Percentiles rank a stretch among this genome's conserved stretches.
These are phyloP conservation scores for Drosophila repletoides DNA, from an alignment of 1,140 invertebrate genomes.

Conservation along the genomic window DNA sequence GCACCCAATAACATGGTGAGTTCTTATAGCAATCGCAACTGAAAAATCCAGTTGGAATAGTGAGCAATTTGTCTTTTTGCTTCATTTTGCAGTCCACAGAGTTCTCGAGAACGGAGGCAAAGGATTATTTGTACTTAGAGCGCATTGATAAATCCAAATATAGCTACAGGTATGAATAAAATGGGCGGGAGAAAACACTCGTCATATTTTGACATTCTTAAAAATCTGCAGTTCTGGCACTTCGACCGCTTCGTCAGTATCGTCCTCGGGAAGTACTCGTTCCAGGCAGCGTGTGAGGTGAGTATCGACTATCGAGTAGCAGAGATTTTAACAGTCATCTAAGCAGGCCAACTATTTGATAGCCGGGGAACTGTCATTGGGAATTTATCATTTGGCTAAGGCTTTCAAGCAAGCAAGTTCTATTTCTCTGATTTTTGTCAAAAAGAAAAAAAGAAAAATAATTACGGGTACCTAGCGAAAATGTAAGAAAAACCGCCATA, in stretches of 20 bases:
- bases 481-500: slow-evolving; percentile 6
- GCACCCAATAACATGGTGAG: slow-evolving; percentile 12
- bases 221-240: slow-evolving; percentile 8
- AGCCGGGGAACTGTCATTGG: slow-evolving; percentile 34
- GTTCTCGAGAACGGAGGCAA: not conserved
- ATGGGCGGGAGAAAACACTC: not conserved
- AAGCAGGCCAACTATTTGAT: slow-evolving; percentile 5
- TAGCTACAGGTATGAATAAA: slow-evolving; percentile 14
- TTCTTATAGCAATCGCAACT: not conserved
- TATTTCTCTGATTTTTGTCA: slow-evolving; percentile 11
- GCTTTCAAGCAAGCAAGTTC: slow-evolving; percentile 34
- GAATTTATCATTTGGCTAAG: slow-evolving; percentile 39
- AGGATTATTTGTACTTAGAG: slow-evolving; percentile 27
- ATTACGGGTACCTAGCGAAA: slow-evolving; percentile 7
- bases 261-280: slow-evolving; percentile 28
- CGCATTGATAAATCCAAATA: not conserved
- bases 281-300: slow-evolving; percentile 9
- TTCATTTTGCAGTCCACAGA: slow-evolving; percentile 8
- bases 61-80: not conserved
- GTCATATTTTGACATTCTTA: not conserved
- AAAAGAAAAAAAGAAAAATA: no score
- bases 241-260: not conserved
- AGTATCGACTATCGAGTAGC: slow-evolving; percentile 29
- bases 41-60: not conserved
- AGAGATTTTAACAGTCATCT: not conserved